These are phyloP conservation scores for Nematolebias whitei DNA, from an alignment of 2,113 vertebrate genomes.

Conservation along the genomic window DNA sequence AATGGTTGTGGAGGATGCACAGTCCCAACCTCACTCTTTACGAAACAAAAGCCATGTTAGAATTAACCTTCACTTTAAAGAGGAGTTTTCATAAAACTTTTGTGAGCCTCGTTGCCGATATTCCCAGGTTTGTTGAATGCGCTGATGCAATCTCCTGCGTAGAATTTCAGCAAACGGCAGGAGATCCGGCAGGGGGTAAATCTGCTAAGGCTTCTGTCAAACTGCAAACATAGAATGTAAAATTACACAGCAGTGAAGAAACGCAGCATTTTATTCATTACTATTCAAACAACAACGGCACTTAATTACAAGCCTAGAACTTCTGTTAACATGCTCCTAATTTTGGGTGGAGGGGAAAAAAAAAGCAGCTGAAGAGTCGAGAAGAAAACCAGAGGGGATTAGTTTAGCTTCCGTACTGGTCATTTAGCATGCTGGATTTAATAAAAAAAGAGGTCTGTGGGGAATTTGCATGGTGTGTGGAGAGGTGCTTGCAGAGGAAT, in stretches of 20 bases:
- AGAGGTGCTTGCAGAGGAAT: conserved; percentile 41
- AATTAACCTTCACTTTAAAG: conserved; percentile 19
- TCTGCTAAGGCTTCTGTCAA: conserved; percentile 39
- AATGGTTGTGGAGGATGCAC: background rate
- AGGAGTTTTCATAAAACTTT: conserved; percentile 25
- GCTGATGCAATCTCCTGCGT: conserved; percentile 61
- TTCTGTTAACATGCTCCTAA: conserved; percentile 7
- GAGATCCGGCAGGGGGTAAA: conserved; percentile 32
- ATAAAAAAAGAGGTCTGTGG: conserved; percentile 11
- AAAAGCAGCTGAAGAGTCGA: background rate
- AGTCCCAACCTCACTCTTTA: conserved; percentile 9
- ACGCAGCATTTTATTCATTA: conserved; percentile 18
- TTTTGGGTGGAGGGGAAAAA: background rate
- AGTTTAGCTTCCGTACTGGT: conserved; percentile 21
- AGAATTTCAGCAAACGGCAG: conserved; percentile 43
- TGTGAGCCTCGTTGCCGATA: conserved; percentile 16
- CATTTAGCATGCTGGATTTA: conserved; percentile 32
- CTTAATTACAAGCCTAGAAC: conserved; percentile 1
- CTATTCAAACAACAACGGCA: conserved; percentile 1
- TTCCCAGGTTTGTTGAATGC: conserved; percentile 51
- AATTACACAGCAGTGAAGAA: conserved; percentile 19
- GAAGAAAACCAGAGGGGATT: background rate
- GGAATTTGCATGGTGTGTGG: conserved; percentile 39
- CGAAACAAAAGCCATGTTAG: conserved; percentile 12
- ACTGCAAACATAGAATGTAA: conserved; percentile 19